Evolutionary conservation across 2,113 vertebrate genomes (phyloP), one percentile per base, ranked within the genome.

Genomic region (Zapus hudsonius): DNA sequence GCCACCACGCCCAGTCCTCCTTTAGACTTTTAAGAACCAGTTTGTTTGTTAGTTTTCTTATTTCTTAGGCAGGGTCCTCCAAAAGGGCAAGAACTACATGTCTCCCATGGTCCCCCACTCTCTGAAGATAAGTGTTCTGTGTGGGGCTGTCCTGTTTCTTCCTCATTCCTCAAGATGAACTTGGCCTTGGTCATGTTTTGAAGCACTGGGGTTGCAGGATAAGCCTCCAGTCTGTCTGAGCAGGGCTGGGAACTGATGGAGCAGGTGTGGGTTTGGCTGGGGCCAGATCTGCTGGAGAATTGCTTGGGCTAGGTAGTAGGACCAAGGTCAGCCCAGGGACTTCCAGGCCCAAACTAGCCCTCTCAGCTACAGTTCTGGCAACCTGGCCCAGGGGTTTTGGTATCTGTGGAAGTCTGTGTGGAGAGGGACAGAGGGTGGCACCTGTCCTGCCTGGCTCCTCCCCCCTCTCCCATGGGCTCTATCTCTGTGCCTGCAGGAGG

Each of bases 401-500:
- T 20, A 15, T 16, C 3, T 36, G 27, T 36, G 16, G 80, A 64
- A 69, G 23, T 40, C 67, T 69, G 63, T 33, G 66, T 7, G 2
- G 3, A 33, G 42, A 19, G 38, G 55, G 23, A 2, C 25, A 22
- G 38, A 78, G 66, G 40, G 11, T 23, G 29, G 17, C 4, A 19
- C 13, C 74, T 19, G 33, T 27, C 27, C 3, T 17, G 16, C 67
- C 73, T 20, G 16, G 9, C 17, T 17, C 44, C 27, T 92, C 73
- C 61, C 0, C 52, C 52, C 52, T 52, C 33, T 61, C 76, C 59
- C 29, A 3, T 27, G 83, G 80, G 29, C 8, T 94, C 84, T 94
- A 10, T 85, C 61, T 94, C 22, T 79, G 4, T 55, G 22, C 72
- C 0, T 4, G 5, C 96, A 99, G 99, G 98, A 99, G 96, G 99